Percentiles rank a stretch among this genome's conserved stretches.
Conservation (phyloP, 2,113 vertebrate genomes). For the Gallinago paraguaiae region DNA sequence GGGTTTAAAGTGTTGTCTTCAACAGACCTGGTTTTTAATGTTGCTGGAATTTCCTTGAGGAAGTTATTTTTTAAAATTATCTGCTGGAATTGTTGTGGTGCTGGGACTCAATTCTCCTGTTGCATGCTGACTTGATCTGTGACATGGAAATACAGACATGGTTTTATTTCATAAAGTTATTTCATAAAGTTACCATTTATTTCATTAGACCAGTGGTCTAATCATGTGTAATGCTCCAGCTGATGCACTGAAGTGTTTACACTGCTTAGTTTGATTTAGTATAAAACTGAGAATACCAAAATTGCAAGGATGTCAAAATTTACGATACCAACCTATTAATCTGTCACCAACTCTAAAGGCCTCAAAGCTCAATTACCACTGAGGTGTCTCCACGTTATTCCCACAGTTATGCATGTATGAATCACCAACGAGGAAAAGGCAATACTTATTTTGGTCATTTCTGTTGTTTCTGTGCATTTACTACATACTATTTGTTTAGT, state of each 20-base stretch:
- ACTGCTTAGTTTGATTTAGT: not conserved
- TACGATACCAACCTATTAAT: not conserved
- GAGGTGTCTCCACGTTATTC: not conserved
- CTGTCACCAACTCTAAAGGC: not conserved
- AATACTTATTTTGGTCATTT: not conserved
- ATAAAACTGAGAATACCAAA: not conserved
- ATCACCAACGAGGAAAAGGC: not conserved
- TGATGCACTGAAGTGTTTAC: not conserved
- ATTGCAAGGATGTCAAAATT: not conserved
- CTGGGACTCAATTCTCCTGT: not conserved
- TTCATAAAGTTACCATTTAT: not conserved
- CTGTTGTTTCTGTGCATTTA: not conserved
- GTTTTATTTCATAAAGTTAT: not conserved
- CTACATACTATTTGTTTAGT: not conserved
- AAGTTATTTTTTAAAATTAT: not conserved
- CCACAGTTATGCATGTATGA: not conserved
- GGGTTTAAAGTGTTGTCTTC: not conserved
- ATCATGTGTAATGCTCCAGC: not conserved
- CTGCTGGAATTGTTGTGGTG: not conserved
- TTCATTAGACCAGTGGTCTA: not conserved
- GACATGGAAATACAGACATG: rapidly evolving
- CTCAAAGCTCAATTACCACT: not conserved
- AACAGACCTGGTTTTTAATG: not conserved
- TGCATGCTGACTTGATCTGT: not conserved
- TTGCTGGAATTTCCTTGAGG: not conserved